phyloP scores from a whole-genome alignment of 2,797 vertebrate genomes.

The Tauraco hartlaubi region DNA sequence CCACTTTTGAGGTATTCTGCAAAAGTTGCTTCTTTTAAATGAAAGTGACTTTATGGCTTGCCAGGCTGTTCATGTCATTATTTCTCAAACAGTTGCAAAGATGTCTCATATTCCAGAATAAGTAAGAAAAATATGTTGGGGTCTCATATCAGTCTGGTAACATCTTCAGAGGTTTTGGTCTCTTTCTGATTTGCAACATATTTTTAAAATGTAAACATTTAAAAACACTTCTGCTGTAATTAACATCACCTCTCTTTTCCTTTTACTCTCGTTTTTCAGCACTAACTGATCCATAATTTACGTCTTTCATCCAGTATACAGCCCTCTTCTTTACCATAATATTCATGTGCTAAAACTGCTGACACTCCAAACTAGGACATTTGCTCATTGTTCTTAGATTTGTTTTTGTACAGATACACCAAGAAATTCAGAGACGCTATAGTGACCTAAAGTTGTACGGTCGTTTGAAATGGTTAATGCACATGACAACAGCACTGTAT shows the following conservation, averaged over 20 bases:
- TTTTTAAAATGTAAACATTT: not conserved
- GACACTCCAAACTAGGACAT: not conserved
- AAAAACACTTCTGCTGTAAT: not conserved
- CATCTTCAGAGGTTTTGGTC: not conserved
- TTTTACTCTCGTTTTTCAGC: not conserved
- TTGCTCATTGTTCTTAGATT: not conserved
- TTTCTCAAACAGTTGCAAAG: not conserved
- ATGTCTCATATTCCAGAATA: not conserved
- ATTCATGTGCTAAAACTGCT: not conserved
- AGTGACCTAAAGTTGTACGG: not conserved
- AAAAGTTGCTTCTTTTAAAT: not conserved
- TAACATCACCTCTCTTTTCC: not conserved
- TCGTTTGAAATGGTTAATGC: conserved; percentile 26
- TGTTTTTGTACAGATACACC: not conserved
- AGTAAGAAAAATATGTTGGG: not conserved
- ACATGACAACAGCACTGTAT: not conserved
- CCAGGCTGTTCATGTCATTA: not conserved
- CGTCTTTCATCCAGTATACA: not conserved
- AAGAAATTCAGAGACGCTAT: not conserved
- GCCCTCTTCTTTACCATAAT: not conserved
- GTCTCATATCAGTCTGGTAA: not conserved
- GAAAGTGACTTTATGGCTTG: not conserved
- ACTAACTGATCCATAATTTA: not conserved
- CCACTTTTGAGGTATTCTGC: not conserved
- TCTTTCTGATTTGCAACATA: not conserved